phyloP scores from a whole-genome alignment of 1,140 invertebrate species.

The Drosophila lini region DNA sequence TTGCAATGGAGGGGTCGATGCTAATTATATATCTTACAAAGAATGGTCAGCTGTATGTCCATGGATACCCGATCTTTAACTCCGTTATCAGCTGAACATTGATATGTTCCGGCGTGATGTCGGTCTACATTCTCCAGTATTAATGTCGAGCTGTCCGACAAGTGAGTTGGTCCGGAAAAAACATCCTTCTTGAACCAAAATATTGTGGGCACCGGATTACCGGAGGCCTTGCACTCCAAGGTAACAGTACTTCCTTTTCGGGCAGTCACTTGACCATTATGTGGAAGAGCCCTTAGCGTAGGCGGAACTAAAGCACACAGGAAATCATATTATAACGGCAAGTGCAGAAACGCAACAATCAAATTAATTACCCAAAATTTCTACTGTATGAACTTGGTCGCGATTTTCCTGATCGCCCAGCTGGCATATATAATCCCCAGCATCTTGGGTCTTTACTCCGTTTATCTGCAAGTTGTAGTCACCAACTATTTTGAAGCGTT shows the following conservation, averaged over 20 bases:
- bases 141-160: conserved; percentile 85
- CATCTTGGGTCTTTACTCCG: conserved; percentile 86
- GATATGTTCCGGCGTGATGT: conserved; percentile 87
- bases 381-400: conserved; percentile 85
- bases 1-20: not conserved
- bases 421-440: conserved; percentile 86
- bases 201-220: conserved; percentile 85
- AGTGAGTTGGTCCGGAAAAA: conserved; percentile 80
- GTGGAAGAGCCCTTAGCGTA: conserved; percentile 84
- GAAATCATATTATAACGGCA: not conserved
- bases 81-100: conserved; percentile 88
- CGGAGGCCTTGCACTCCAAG: conserved; percentile 86
- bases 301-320: conserved; percentile 85
- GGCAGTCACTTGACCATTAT: conserved; percentile 86
- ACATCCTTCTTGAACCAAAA: conserved; percentile 84
- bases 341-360: not conserved
- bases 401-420: conserved; percentile 85
- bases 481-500: conserved; percentile 86
- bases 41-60: conserved; percentile 86
- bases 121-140: conserved; percentile 87
- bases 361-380: conserved; percentile 85
- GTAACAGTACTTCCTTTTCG: conserved; percentile 87
- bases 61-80: conserved; percentile 87
- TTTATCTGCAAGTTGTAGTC: conserved; percentile 87
- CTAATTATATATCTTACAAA: conserved; percentile 84